phyloP scores from a whole-genome alignment of 2,888 invertebrate species.

The Caenorhabditis wallacei region DNA sequence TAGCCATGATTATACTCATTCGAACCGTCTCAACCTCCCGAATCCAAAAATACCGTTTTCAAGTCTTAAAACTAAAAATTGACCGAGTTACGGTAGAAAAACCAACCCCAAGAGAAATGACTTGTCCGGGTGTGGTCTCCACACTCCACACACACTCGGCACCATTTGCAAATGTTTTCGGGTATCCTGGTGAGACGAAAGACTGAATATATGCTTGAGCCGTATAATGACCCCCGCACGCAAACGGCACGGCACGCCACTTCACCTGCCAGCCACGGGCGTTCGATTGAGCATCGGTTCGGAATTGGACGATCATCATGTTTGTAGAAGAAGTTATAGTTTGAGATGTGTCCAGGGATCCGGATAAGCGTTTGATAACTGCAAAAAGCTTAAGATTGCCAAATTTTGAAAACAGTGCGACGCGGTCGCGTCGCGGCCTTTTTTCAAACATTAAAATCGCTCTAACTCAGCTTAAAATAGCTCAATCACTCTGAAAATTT shows the following conservation, averaged over 20 bases:
- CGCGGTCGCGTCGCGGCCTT: slow-evolving; percentile 10
- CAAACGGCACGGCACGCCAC: slow-evolving; percentile 87
- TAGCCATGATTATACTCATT: too few species aligned
- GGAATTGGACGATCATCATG: slow-evolving; percentile 97
- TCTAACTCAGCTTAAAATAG: neutral
- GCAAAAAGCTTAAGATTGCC: neutral
- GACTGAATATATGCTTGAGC: slow-evolving; percentile 93
- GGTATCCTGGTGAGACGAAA: slow-evolving; percentile 93
- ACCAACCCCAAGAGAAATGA: slow-evolving; percentile 90
- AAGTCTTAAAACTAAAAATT: too few species aligned
- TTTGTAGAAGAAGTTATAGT: slow-evolving; percentile 93
- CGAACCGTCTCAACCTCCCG: too few species aligned
- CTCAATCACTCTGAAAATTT: neutral
- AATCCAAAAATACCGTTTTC: too few species aligned
- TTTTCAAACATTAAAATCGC: too few species aligned
- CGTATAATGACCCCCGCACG: slow-evolving; percentile 92
- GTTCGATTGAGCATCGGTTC: slow-evolving; percentile 94
- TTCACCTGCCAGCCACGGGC: slow-evolving; percentile 89
- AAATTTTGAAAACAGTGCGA: neutral
- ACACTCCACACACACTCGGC: slow-evolving; percentile 95
- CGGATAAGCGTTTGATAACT: slow-evolving; percentile 65
- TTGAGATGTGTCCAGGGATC: slow-evolving; percentile 42
- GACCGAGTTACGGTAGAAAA: neutral
- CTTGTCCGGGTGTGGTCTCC: slow-evolving; percentile 91
- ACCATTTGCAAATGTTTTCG: slow-evolving; percentile 95